phyloP scores from a whole-genome alignment of 1,140 invertebrate species.

The Ruditapes philippinarum region DNA sequence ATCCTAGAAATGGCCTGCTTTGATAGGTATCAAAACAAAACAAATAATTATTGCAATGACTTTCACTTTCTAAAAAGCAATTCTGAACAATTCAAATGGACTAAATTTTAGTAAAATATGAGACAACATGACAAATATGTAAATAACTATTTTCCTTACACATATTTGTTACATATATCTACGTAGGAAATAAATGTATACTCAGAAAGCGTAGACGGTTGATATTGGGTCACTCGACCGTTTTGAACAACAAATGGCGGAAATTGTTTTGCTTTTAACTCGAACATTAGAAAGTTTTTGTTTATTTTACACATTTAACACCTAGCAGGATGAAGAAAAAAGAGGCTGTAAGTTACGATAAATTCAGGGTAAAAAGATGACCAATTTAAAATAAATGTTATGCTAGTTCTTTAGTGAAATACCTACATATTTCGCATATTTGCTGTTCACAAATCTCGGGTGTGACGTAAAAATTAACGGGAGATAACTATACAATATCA shows the following conservation, averaged over 20 bases:
- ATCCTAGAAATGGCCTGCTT: too few species aligned
- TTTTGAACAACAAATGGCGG: slow-evolving; percentile 48
- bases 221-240: background rate
- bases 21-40: too few species aligned
- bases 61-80: too few species aligned
- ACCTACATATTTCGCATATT: slow-evolving; percentile 63
- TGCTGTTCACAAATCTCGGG: slow-evolving; percentile 43
- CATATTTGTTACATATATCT: too few species aligned
- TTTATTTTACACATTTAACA: background rate
- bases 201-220: slow-evolving; percentile 11
- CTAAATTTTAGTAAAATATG: too few species aligned
- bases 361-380: background rate
- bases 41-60: too few species aligned
- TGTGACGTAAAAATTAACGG: slow-evolving; percentile 53
- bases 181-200: too few species aligned
- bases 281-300: background rate
- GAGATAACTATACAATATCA: slow-evolving; percentile 43
- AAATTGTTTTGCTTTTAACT: slow-evolving; percentile 3
- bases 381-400: background rate
- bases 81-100: too few species aligned
- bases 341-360: background rate
- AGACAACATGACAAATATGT: too few species aligned
- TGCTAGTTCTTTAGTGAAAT: background rate
- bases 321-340: background rate
- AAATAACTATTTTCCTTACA: too few species aligned